Conservation (phyloP, 2,113 vertebrate genomes). For the Pygoscelis antarcticus region DNA sequence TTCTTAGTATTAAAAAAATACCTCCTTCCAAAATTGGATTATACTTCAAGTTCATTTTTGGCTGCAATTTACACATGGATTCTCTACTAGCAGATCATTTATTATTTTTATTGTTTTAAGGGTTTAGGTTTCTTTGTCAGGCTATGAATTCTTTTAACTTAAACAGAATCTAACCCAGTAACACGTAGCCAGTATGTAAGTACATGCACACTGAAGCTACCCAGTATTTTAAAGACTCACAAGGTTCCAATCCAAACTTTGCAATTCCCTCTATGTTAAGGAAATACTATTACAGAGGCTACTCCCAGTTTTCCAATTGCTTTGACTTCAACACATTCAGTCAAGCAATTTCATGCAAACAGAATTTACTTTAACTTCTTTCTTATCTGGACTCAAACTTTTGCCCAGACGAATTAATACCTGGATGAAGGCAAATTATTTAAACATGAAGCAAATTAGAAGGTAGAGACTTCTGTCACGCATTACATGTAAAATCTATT, state of each 20-base stretch:
- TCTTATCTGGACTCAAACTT: neutral
- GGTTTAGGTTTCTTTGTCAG: neutral
- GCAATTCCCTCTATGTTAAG: neutral
- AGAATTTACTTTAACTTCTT: neutral
- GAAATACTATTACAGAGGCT: neutral
- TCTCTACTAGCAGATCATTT: neutral
- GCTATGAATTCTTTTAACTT: neutral
- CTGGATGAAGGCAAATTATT: neutral
- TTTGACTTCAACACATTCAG: neutral
- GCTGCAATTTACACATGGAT: neutral
- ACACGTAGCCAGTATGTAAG: neutral
- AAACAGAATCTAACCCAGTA: neutral
- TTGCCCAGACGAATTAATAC: neutral
- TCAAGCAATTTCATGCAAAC: neutral
- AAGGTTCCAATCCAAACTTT: neutral
- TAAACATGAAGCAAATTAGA: neutral
- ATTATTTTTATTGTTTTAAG: neutral
- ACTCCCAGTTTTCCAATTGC: neutral
- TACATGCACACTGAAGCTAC: neutral
- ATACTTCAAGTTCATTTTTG: neutral
- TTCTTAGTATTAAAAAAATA: neutral
- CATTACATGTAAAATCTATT: neutral
- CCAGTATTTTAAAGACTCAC: neutral
- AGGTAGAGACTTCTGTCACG: neutral
- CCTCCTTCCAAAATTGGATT: neutral